Evolutionary conservation across 2,888 invertebrate species (phyloP).

Genomic region (Scelioninae gen. 1): DNA sequence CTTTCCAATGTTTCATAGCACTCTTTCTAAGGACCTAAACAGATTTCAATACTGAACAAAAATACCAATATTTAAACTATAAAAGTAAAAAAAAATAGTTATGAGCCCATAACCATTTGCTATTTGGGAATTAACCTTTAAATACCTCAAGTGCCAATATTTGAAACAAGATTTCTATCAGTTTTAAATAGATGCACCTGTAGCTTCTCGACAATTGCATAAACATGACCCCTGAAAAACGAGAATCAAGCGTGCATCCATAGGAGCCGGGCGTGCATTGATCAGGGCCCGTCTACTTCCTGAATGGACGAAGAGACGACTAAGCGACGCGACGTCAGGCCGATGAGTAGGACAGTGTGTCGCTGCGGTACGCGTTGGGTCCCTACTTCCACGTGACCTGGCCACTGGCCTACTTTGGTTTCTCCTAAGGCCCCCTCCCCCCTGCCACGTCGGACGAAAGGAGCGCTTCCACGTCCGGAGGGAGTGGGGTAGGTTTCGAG

Average conservation of each 20-base stretch:
- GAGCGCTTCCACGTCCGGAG: conserved; percentile 44
- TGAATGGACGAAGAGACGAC: conserved; percentile 75
- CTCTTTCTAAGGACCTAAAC: too few species aligned
- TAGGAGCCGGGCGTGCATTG: conserved; percentile 47
- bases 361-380: conserved; percentile 82
- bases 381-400: conserved; percentile 83
- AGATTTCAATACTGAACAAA: too few species aligned
- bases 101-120: too few species aligned
- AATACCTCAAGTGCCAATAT: too few species aligned
- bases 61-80: too few species aligned
- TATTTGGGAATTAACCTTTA: too few species aligned
- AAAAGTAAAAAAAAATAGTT: too few species aligned
- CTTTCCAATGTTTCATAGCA: too few species aligned
- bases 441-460: conserved; percentile 43
- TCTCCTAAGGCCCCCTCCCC: conserved; percentile 73
- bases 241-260: not conserved
- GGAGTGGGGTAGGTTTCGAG: conserved; percentile 6
- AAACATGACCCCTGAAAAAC: too few species aligned
- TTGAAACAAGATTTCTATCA: too few species aligned
- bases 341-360: conserved; percentile 84
- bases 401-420: conserved; percentile 83
- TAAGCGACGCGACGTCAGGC: conserved; percentile 63
- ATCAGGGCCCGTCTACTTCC: conserved; percentile 74
- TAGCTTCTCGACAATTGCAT: too few species aligned
- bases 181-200: too few species aligned